A percentile compares a stretch with the other conserved stretches of the same genome.
These are phyloP conservation scores for Lottia gigantea DNA, from an alignment of 2,888 invertebrate species.

Conservation along the genomic window DNA sequence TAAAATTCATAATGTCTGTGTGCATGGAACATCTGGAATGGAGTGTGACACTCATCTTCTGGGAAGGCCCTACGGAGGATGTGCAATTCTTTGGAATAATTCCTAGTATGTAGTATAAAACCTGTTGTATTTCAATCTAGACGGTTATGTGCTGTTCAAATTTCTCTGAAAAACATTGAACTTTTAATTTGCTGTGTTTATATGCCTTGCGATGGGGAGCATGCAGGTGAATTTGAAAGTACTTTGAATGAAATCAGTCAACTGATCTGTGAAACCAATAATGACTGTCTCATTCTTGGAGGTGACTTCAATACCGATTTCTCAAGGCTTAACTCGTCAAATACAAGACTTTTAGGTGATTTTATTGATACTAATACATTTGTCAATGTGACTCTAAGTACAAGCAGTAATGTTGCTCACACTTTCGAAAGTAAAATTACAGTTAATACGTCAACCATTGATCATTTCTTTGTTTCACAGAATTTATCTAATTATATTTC, in stretches of 20 bases:
- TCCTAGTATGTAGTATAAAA: not conserved
- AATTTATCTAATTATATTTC: slow-evolving; percentile 1
- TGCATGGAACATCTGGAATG: not conserved
- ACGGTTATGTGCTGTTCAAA: not conserved
- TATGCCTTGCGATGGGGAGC: not conserved
- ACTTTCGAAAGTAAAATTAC: slow-evolving; percentile 7
- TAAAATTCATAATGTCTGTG: not conserved
- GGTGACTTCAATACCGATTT: not conserved
- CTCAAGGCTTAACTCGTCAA: not conserved
- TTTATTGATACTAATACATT: not conserved
- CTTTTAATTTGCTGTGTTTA: not conserved
- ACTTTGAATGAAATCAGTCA: not conserved
- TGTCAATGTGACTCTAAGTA: too few species aligned
- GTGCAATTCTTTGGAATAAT: not conserved
- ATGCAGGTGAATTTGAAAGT: not conserved
- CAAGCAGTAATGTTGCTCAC: not conserved
- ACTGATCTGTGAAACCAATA: not conserved
- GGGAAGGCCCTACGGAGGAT: not conserved
- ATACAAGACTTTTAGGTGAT: not conserved
- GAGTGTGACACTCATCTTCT: not conserved
- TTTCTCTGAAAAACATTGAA: not conserved
- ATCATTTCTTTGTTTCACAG: slow-evolving; percentile 7
- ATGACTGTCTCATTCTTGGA: not conserved
- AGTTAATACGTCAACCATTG: not conserved
- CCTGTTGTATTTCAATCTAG: not conserved